Conservation (phyloP, 2,113 vertebrate species). For the Solea solea region DNA sequence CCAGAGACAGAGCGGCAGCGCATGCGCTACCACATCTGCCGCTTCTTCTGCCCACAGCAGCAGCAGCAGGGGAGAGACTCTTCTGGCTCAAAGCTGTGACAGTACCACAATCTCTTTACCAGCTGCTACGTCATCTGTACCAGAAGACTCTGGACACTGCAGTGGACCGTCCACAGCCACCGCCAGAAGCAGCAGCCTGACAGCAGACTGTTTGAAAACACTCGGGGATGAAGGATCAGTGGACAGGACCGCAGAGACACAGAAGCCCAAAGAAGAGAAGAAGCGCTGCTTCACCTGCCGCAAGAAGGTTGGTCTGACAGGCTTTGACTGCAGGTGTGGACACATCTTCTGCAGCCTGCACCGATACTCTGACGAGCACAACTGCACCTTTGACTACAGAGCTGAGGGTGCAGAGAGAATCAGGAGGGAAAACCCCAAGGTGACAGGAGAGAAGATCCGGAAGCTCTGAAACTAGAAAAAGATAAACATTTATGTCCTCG, state of each 20-base stretch:
- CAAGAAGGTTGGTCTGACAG: conserved; percentile 16
- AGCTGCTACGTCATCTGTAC: neutral
- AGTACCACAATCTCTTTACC: neutral
- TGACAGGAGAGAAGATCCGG: conserved; percentile 9
- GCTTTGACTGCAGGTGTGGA: conserved; percentile 22
- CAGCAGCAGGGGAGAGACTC: neutral
- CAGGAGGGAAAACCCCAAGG: conserved; percentile 7
- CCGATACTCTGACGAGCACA: conserved; percentile 6
- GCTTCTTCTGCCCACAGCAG: neutral
- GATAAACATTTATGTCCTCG: neutral
- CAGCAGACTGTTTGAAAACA: neutral
- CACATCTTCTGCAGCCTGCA: neutral
- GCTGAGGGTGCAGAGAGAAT: conserved; percentile 9
- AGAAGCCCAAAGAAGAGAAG: conserved; percentile 12
- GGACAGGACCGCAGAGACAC: neutral
- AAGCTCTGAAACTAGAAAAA: neutral
- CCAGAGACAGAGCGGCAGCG: conserved; percentile 5
- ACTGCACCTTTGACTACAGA: conserved; percentile 24
- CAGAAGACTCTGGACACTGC: neutral
- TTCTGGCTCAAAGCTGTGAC: neutral
- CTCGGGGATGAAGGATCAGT: neutral
- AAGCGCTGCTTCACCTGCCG: conserved; percentile 2
- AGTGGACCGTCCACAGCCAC: neutral
- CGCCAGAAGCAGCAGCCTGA: too few species aligned
- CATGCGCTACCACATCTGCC: neutral